phyloP scores from a whole-genome alignment of 1,140 invertebrate genomes.

The Acromyrmex charruanus region DNA sequence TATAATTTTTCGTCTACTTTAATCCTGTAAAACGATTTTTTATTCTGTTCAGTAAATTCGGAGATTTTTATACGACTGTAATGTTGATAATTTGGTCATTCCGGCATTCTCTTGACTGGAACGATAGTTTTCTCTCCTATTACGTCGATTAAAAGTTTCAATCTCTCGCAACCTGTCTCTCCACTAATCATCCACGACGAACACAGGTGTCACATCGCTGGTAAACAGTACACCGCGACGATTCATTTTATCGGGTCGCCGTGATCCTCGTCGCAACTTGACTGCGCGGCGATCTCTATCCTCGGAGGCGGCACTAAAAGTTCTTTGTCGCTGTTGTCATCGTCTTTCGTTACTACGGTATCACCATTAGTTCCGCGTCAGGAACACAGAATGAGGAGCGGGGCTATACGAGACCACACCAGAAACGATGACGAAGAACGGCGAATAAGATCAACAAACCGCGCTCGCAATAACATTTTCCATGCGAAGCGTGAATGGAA shows the following conservation, averaged over 20 bases:
- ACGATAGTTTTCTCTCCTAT: constrained; percentile 42
- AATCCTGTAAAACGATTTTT: no score
- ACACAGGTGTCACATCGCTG: constrained; percentile 33
- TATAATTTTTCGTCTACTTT: no score
- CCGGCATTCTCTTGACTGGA: background rate
- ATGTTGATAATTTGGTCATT: no score
- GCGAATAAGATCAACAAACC: constrained; percentile 3
- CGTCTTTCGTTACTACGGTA: constrained; percentile 66
- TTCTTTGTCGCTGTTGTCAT: constrained; percentile 59
- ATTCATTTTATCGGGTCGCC: constrained; percentile 64
- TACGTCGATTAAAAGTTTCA: constrained; percentile 36
- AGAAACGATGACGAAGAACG: constrained; percentile 5
- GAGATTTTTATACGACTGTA: no score
- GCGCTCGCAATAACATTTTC: background rate
- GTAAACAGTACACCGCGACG: constrained; percentile 38
- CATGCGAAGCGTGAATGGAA: background rate
- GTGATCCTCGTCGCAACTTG: constrained; percentile 30
- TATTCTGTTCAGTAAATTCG: no score
- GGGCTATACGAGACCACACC: constrained; percentile 60
- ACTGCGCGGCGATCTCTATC: constrained; percentile 49
- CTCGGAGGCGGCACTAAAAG: constrained; percentile 34
- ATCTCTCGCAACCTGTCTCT: constrained; percentile 17
- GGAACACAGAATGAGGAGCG: constrained; percentile 68
- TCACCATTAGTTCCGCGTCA: constrained; percentile 83
- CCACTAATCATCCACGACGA: constrained; percentile 33